Percentiles rank a stretch among this genome's conserved stretches.
These are phyloP conservation scores for Sciurus vulgaris DNA, from an alignment of 2,797 vertebrate species.

Conservation along the genomic window DNA sequence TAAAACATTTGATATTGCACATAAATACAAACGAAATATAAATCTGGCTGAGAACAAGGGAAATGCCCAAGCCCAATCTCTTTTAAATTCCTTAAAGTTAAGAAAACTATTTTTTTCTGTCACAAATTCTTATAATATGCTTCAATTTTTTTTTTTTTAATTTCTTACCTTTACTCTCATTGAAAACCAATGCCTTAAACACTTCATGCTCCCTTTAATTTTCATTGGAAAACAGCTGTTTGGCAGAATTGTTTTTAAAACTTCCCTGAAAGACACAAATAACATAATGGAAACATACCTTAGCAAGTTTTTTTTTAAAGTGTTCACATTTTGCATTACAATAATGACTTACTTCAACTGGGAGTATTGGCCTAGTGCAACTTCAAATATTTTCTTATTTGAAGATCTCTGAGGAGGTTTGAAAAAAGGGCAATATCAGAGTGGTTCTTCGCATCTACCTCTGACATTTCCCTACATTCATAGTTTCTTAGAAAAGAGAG, in stretches of 20 bases:
- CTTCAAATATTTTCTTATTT: neutral
- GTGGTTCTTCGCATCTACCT: neutral
- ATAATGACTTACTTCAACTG: neutral
- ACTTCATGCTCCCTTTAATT: neutral
- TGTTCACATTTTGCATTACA: neutral
- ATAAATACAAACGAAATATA: conserved; percentile 73
- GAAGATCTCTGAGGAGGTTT: neutral
- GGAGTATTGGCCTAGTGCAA: neutral
- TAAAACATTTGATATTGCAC: conserved; percentile 60
- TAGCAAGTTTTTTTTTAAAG: neutral
- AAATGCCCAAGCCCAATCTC: conserved; percentile 20
- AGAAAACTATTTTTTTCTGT: neutral
- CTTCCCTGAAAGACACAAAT: neutral
- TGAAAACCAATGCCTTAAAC: neutral
- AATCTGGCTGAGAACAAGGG: conserved; percentile 58
- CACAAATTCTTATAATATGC: neutral
- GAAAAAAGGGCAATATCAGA: neutral
- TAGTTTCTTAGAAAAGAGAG: neutral
- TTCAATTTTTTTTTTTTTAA: neutral
- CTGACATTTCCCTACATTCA: neutral
- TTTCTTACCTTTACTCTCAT: neutral
- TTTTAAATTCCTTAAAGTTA: conserved; percentile 52
- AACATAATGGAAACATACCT: neutral
- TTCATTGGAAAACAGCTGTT: neutral
- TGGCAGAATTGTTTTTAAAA: neutral